Conservation (phyloP, 2,888 invertebrate genomes). For the Hirudinaria manillensis region DNA sequence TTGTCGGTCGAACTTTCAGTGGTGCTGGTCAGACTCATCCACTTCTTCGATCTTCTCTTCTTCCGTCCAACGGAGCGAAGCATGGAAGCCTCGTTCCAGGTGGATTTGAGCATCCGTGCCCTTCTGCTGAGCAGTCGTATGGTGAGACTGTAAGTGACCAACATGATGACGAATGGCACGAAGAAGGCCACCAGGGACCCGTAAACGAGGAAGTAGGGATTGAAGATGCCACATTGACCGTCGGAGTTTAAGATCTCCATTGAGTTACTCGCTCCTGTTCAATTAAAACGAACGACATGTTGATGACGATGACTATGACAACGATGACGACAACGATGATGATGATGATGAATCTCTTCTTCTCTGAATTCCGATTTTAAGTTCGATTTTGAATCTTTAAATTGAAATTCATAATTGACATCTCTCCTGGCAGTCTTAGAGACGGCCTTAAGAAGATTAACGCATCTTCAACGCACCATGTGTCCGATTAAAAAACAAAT, state of each 20-base stretch:
- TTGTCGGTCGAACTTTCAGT: neutral
- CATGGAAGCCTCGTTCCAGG: slow-evolving; percentile 20
- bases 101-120: slow-evolving; percentile 22
- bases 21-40: neutral
- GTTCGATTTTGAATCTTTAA: too few species aligned
- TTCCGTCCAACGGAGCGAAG: slow-evolving; percentile 21
- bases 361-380: too few species aligned
- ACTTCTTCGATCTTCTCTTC: neutral
- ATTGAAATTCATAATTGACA: too few species aligned
- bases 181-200: slow-evolving; percentile 93
- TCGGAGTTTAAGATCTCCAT: slow-evolving; percentile 57
- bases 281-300: neutral
- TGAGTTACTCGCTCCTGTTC: slow-evolving; percentile 57
- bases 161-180: slow-evolving; percentile 88
- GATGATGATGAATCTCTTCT: too few species aligned
- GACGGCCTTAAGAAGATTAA: too few species aligned
- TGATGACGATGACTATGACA: too few species aligned
- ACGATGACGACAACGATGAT: too few species aligned
- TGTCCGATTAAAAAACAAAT: too few species aligned
- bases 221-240: slow-evolving; percentile 53
- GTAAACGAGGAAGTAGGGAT: slow-evolving; percentile 64
- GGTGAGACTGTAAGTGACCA: slow-evolving; percentile 86
- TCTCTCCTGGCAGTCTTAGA: too few species aligned
- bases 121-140: slow-evolving; percentile 70
- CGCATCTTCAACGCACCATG: too few species aligned